A percentile compares a stretch with the other conserved stretches of the same genome.
Conservation (phyloP, 1,140 invertebrate species). For the Protaetia brevitarsis region DNA sequence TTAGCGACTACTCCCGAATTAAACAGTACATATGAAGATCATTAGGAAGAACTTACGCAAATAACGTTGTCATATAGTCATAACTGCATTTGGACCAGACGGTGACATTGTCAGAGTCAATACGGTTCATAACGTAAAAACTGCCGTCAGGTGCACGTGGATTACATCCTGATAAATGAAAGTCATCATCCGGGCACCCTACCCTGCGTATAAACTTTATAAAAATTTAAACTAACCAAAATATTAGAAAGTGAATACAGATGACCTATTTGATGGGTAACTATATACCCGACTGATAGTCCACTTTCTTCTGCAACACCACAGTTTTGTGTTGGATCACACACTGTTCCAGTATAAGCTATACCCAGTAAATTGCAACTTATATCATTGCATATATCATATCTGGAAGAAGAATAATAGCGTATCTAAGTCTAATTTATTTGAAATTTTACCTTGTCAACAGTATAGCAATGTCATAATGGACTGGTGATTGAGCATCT, state of each 20-base stretch:
- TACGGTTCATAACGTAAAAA: slow-evolving; percentile 63
- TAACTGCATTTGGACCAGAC: slow-evolving; percentile 67
- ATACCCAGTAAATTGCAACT: slow-evolving; percentile 63
- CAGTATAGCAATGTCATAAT: slow-evolving; percentile 68
- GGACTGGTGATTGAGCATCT: slow-evolving; percentile 59
- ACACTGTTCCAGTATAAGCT: slow-evolving; percentile 64
- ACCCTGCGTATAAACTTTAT: slow-evolving; percentile 52
- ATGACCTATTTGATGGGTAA: slow-evolving; percentile 72
- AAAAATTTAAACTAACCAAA: not conserved
- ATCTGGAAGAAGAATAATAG: slow-evolving; percentile 28
- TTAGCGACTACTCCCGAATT: too few relatives aligned
- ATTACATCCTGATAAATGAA: slow-evolving; percentile 48
- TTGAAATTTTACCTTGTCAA: slow-evolving; percentile 57
- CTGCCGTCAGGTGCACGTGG: slow-evolving; percentile 47
- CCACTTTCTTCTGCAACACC: slow-evolving; percentile 71
- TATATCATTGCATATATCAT: slow-evolving; percentile 48
- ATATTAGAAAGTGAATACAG: slow-evolving; percentile 50
- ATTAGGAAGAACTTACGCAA: slow-evolving; percentile 57
- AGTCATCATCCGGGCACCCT: slow-evolving; percentile 61
- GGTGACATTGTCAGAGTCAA: slow-evolving; percentile 56
- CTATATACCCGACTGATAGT: slow-evolving; percentile 62
- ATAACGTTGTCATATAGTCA: slow-evolving; percentile 60
- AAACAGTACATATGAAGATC: too few relatives aligned
- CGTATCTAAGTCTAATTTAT: not conserved
- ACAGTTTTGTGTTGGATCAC: slow-evolving; percentile 61